Conservation (phyloP, 1,140 invertebrate genomes). For the Rhynchophorus ferrugineus region DNA sequence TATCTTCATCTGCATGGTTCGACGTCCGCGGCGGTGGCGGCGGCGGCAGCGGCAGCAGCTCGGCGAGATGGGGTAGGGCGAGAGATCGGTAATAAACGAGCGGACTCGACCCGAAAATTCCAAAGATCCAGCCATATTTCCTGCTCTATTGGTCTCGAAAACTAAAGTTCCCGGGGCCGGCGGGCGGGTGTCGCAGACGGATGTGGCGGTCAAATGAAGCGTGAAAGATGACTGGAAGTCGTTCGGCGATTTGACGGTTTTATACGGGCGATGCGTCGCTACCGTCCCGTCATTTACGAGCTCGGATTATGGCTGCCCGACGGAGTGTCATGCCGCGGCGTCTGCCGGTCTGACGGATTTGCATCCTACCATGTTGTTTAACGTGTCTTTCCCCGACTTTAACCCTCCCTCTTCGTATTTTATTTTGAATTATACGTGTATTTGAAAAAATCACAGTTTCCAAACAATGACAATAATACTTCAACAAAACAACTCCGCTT, state of each 20-base stretch:
- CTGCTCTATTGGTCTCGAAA: constrained; percentile 23
- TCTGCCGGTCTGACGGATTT: not conserved
- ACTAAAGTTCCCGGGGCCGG: constrained; percentile 6
- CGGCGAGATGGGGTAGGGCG: too few relatives aligned
- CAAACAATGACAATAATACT: too few relatives aligned
- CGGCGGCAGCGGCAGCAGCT: too few relatives aligned
- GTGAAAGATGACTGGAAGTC: constrained; percentile 8
- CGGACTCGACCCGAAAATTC: not conserved
- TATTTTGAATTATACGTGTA: too few relatives aligned
- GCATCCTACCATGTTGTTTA: too few relatives aligned
- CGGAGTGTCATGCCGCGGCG: not conserved
- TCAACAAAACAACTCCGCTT: too few relatives aligned
- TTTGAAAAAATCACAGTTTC: too few relatives aligned
- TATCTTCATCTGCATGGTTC: too few relatives aligned
- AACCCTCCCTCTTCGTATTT: too few relatives aligned
- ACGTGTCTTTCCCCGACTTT: too few relatives aligned
- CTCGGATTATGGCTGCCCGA: not conserved
- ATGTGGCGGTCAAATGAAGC: constrained; percentile 7
- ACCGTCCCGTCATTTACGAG: not conserved
- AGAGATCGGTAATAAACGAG: constrained; percentile 16
- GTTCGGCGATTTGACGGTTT: constrained; percentile 6
- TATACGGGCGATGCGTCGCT: constrained; percentile 1
- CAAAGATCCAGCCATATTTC: constrained; percentile 19
- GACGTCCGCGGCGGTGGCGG: too few relatives aligned
- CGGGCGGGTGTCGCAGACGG: not conserved